Evolutionary conservation across 2,113 vertebrate species (phyloP).

Genomic region (Muscicapa adusta): DNA sequence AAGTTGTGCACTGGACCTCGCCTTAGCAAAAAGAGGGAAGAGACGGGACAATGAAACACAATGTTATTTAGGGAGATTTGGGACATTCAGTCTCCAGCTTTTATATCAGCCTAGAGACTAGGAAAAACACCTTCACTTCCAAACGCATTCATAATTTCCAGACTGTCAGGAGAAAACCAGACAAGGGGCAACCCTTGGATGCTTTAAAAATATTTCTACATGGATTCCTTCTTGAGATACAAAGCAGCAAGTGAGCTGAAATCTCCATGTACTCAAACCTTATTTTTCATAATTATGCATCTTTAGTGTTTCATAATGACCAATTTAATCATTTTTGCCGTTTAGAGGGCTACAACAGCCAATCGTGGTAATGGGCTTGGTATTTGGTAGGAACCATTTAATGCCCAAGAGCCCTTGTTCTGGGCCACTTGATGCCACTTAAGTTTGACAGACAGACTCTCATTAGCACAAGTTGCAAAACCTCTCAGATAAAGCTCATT

Average conservation of each 20-base stretch:
- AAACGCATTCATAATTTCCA: background rate
- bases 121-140: background rate
- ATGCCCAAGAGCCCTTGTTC: constrained; percentile 76
- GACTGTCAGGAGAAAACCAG: constrained; percentile 17
- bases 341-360: constrained; percentile 79
- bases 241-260: constrained; percentile 68
- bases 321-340: constrained; percentile 79
- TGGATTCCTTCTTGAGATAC: constrained; percentile 69
- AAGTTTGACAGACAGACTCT: constrained; percentile 79
- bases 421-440: constrained; percentile 79
- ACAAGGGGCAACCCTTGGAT: constrained; percentile 3
- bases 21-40: background rate
- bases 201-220: constrained; percentile 60
- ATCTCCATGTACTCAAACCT: constrained; percentile 66
- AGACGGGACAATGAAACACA: background rate
- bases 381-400: constrained; percentile 81
- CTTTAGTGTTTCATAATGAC: constrained; percentile 76
- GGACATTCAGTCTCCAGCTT: background rate
- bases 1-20: background rate
- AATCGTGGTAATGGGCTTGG: constrained; percentile 80
- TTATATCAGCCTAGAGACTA: background rate
- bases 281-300: constrained; percentile 82
- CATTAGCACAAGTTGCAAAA: constrained; percentile 75
- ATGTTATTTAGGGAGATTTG: background rate
- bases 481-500: constrained; percentile 70